Evolutionary conservation across 2,888 invertebrate species (phyloP).

Genomic region (Sclerodermus sp.): DNA sequence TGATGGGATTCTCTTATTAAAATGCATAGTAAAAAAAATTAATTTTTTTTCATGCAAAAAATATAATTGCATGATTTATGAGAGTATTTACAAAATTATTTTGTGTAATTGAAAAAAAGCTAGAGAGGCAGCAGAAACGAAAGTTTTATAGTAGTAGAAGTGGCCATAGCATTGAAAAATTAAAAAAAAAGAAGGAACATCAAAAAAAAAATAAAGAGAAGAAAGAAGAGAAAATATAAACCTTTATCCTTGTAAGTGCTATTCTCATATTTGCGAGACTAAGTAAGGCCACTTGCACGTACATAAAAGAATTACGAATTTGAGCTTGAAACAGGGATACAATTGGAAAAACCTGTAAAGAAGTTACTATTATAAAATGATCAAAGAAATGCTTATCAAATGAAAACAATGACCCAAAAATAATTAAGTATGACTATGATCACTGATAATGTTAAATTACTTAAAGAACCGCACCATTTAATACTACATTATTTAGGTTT

Average conservation of each 20-base stretch:
- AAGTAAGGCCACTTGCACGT: constrained; percentile 45
- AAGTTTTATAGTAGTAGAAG: neutral
- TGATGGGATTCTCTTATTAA: no score
- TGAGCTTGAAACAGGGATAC: constrained; percentile 49
- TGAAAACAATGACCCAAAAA: no score
- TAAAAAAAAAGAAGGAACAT: neutral
- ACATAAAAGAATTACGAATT: constrained; percentile 45
- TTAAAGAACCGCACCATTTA: no score
- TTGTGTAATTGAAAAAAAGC: constrained; percentile 1
- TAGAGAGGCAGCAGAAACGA: neutral
- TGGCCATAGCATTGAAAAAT: neutral
- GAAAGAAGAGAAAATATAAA: constrained; percentile 16
- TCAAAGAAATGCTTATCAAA: neutral
- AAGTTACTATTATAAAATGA: constrained; percentile 23
- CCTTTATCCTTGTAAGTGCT: constrained; percentile 49
- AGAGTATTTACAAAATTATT: no score
- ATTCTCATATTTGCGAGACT: constrained; percentile 42
- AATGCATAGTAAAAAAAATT: no score
- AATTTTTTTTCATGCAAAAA: no score
- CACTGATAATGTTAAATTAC: no score
- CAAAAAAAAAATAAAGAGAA: neutral
- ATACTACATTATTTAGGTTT: no score
- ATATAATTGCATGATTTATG: no score
- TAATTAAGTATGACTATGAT: no score
- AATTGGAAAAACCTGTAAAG: constrained; percentile 53